A percentile compares a stretch with the other conserved stretches of the same genome.
These are phyloP conservation scores for Atlantisia rogersi DNA, from an alignment of 2,113 vertebrate species.

Conservation along the genomic window DNA sequence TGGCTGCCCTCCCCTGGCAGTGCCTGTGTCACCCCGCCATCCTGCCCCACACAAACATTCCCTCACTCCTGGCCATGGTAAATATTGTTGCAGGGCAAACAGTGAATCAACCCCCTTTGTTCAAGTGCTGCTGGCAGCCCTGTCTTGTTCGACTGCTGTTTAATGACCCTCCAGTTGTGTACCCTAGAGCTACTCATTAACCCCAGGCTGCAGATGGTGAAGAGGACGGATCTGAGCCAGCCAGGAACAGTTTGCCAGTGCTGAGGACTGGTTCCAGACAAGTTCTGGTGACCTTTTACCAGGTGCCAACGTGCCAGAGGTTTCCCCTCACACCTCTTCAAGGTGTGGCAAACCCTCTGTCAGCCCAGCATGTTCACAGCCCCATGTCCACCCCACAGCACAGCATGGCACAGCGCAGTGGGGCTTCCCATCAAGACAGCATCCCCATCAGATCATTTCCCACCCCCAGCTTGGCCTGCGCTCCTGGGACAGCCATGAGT, in stretches of 20 bases:
- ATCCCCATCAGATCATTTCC: neutral
- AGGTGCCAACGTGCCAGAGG: neutral
- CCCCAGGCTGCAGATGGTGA: conserved; percentile 67
- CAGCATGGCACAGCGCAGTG: neutral
- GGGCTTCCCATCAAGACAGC: neutral
- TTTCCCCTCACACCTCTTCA: conserved; percentile 23
- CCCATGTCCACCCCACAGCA: neutral
- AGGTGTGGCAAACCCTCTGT: neutral
- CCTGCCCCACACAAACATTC: conserved; percentile 58
- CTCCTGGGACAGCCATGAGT: neutral
- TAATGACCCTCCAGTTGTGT: conserved; percentile 75
- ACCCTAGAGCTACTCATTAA: conserved; percentile 73
- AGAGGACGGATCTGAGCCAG: neutral
- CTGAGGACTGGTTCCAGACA: neutral
- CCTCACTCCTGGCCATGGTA: conserved; percentile 34
- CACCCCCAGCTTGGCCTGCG: neutral
- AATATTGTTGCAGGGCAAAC: conserved; percentile 73
- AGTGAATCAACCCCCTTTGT: conserved; percentile 73
- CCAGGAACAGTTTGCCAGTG: conserved; percentile 14
- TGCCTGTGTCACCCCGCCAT: neutral
- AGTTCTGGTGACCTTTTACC: conserved; percentile 50
- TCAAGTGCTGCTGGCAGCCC: conserved; percentile 38
- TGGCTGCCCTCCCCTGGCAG: neutral
- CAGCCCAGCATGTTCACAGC: neutral
- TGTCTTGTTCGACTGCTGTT: conserved; percentile 69